Base-by-base conservation (phyloP, 1,140 invertebrate species). In the Parasteatoda tepidariorum region DNA sequence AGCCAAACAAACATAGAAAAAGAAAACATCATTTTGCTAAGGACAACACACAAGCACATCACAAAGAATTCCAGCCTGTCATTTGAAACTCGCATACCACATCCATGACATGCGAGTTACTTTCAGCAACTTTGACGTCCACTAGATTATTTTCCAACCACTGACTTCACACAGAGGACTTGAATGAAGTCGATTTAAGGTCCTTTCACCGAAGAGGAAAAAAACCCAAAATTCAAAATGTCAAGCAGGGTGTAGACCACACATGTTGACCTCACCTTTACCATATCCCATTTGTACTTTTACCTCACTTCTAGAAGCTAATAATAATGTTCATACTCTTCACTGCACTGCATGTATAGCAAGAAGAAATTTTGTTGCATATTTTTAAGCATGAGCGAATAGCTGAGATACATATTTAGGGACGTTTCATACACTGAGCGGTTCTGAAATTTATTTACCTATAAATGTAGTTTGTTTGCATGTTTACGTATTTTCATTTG, bases 161-260 rank as follows among this genome's bases (percentile, higher is more conserved):
- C 4, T 82, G 78, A 82, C 66, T 82, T 70, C 55, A 41, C 66
- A 82, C 76, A 79, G 41, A 55, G 59, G 64, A 48, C n/a, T 68
- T 13, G 30, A 68, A 48, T 48, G 38, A 33, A 34, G 26, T n/a
- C 6, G 33, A n/a, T n/a, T 33, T 28, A n/a, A 61, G 18, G 55
- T 18, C 74, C 61, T 55, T 64, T 54, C 54, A 73, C n/a, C 28
- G 26, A 28, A 75, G 57, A 62, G 41, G n/a, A 31, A 5, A 34
- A 79, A 3, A 41, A 4, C 24, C 5, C 34, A 18, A 6, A 31
- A 30, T 33, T 3, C 15, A 5, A 57, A 22, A 48, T 82, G 78
- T 82, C 66, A 82, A 48, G 54, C 62, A 1, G 31, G 11, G 24
- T 31, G 66, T 22, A 33, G 78, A 82, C 78, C 78, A 82, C 78